phyloP scores from a whole-genome alignment of 2,888 invertebrate genomes.

The Chelonus formosanus region DNA sequence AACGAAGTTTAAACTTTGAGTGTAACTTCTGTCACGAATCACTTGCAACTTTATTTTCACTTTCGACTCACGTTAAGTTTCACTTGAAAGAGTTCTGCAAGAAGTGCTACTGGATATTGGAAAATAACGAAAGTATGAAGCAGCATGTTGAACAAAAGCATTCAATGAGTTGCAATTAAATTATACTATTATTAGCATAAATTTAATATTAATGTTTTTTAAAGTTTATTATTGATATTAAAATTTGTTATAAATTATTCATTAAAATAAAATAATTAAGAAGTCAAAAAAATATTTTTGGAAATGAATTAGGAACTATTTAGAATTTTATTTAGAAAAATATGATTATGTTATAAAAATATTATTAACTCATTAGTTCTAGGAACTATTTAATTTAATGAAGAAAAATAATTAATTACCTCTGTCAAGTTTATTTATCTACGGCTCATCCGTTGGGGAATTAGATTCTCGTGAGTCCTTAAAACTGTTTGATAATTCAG shows the following conservation, averaged over 20 bases:
- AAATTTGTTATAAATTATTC: too few species aligned
- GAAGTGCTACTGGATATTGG: slow-evolving; percentile 51
- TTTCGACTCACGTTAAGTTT: slow-evolving; percentile 55
- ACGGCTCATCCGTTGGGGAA: neutral
- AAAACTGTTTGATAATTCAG: slow-evolving; percentile 43
- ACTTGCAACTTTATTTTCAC: slow-evolving; percentile 51
- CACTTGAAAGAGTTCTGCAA: slow-evolving; percentile 50
- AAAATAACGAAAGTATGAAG: slow-evolving; percentile 49
- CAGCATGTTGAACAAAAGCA: slow-evolving; percentile 44
- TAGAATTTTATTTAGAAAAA: too few species aligned
- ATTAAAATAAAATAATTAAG: too few species aligned
- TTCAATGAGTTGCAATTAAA: neutral
- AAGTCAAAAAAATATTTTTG: too few species aligned
- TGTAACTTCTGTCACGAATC: slow-evolving; percentile 53
- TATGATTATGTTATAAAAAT: too few species aligned
- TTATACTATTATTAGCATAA: neutral
- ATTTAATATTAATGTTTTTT: neutral
- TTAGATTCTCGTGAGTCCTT: slow-evolving; percentile 7
- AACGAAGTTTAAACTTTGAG: slow-evolving; percentile 43
- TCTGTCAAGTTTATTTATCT: neutral
- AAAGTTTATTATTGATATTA: too few species aligned
- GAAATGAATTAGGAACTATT: too few species aligned
- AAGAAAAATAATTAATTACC: neutral
- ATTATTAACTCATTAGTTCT: too few species aligned
- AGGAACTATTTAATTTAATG: too few species aligned